Evolutionary conservation across 30 jellyfish, hydroid and myxozoan species (phyloP).

Genomic region (Chrysaora quinquecirrha): DNA sequence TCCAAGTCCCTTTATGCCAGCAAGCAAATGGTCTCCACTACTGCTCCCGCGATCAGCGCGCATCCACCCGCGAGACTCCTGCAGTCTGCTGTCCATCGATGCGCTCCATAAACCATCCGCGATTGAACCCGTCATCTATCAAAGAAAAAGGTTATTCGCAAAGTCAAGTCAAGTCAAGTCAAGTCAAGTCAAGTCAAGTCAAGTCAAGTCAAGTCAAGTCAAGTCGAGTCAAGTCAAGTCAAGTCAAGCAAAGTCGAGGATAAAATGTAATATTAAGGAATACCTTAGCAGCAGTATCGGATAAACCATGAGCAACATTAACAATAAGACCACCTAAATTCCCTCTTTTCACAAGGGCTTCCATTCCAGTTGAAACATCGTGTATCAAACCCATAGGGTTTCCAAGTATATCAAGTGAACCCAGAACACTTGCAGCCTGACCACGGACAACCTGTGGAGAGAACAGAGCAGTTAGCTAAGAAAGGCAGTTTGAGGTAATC

Average conservation of each 20-base stretch:
- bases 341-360: constrained; percentile 93
- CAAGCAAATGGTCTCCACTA: constrained; percentile 87
- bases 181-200: too few relatives aligned
- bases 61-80: constrained; percentile 93
- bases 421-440: constrained; percentile 91
- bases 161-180: too few relatives aligned
- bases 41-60: constrained; percentile 95
- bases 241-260: too few relatives aligned
- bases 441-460: constrained; percentile 64
- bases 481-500: too few relatives aligned
- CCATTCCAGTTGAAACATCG: constrained; percentile 93
- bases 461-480: too few relatives aligned
- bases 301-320: constrained; percentile 96
- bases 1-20: constrained; percentile 96
- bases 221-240: too few relatives aligned
- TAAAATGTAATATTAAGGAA: too few relatives aligned
- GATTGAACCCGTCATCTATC: constrained; percentile 95
- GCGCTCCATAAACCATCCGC: constrained; percentile 99
- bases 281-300: constrained; percentile 98
- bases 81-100: constrained; percentile 89
- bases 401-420: constrained; percentile 96
- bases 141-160: too few relatives aligned
- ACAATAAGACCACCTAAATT: constrained; percentile 95
- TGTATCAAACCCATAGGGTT: constrained; percentile 96
- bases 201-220: too few relatives aligned